Evolutionary conservation across 2,888 invertebrate species (phyloP), one percentile per base, ranked within the genome.

Genomic region (Blomia tropicalis): DNA sequence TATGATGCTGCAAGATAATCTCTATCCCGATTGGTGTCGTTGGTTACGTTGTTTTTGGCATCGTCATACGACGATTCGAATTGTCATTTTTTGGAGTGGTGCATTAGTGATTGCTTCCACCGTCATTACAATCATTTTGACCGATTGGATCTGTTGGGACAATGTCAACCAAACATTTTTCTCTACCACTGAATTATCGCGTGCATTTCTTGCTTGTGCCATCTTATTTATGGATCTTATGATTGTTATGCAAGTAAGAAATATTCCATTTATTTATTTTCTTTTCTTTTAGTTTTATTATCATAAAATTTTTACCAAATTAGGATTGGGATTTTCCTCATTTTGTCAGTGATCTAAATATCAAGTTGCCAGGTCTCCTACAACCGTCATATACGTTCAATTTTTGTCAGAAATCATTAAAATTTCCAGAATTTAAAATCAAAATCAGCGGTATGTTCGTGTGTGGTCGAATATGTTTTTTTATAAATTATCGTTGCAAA

Each of bases 241-340:
- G 27, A 77, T 77, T 64, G 76, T 77, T 63, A 76, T 77, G 75
- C 77, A 77, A 71, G 73, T 72, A 59, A 36, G 36, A 11, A 11
- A 43, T 25, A 19, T 19, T 14, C 41, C 5, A 7, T 7, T 54
- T 7, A 25, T 22, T 27, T 19, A 54, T 14, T 11, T 51, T 19
- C 19, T 17, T 51, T 32, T 27, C 19, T 7, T n/a, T 63, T 63
- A 14, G 3, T 62, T 62, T 43, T 11, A 32, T 63, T 63, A 4
- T 63, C 25, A 27, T 44, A 5, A 19, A 11, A 23, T 63, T 61
- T 63, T 65, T n/a, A n/a, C n/a, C n/a, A n/a, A n/a, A n/a, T 22
- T 68, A 74, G 74, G 77, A 77, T 69, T 77, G 77, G 77, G 77
- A 77, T 69, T 77, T 77, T 66, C 77, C 77, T 17, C 76, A 77